Base-by-base conservation (phyloP, 2,113 vertebrate genomes). In the Procavia capensis region DNA sequence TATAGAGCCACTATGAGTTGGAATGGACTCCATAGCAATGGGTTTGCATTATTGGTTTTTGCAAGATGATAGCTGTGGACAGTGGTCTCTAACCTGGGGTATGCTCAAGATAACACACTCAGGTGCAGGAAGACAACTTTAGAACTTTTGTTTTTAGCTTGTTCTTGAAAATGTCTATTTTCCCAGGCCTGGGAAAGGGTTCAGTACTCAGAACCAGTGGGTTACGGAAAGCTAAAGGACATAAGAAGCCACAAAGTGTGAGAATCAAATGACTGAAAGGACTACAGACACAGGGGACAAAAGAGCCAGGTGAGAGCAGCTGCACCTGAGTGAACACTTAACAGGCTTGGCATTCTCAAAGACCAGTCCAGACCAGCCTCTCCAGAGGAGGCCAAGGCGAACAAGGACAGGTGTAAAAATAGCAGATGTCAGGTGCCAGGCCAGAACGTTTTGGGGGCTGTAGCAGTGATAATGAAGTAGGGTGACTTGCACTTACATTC, bases 161-260 rank as follows among this genome's bases (percentile, higher is more conserved):
- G 36, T 70, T 36, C 59, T 80, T 92, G 84, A 70, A 88, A 68
- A 84, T 61, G 29, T 86, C 68, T 90, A 16, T 43, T 79, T 88
- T 5, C 63, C 72, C 10, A 17, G 64, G 36, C 9, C 36, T 70
- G 45, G 31, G 43, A 29, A 16, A 2, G 25, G 1, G 11, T 76
- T 57, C 36, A 41, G 16, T 57, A 29, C 74, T 24, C 36, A 10
- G 72, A n/a, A n/a, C 34, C 16, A 34, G 36, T 0, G 45, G 85
- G 27, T 50, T 31, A 41, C 14, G 54, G 25, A 17, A 75, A 7
- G 41, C 6, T 61, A 47, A 78, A n/a, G 34, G 45, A 81, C 5
- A n/a, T 0, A 9, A 57, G 75, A 57, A 41, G 5, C 9, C 76
- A 78, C 41, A 63, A 72, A 76, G 61, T 27, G 1, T 75, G 66